Conservation (phyloP, 1,140 invertebrate species). For the Drosophila saltans region DNA sequence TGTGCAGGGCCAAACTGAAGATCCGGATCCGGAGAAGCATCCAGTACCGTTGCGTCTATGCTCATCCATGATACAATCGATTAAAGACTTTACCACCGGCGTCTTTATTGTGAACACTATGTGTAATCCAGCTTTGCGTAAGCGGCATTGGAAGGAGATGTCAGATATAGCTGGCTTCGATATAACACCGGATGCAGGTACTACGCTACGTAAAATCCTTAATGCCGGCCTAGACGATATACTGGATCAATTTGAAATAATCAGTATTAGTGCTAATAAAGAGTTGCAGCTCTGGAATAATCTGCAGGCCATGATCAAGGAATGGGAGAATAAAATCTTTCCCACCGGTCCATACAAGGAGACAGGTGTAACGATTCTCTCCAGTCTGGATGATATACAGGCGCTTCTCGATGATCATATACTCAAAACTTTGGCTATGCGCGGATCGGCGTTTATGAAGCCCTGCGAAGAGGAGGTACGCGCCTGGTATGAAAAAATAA, state of each 20-base stretch:
- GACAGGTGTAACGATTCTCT: slow-evolving; percentile 90
- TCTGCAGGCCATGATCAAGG: slow-evolving; percentile 92
- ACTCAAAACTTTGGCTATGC: slow-evolving; percentile 94
- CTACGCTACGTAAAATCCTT: slow-evolving; percentile 92
- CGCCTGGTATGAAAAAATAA: slow-evolving; percentile 92
- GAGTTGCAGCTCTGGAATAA: slow-evolving; percentile 92
- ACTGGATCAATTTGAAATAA: slow-evolving; percentile 92
- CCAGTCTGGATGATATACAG: slow-evolving; percentile 93
- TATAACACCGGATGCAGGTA: slow-evolving; percentile 93
- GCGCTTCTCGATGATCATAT: slow-evolving; percentile 94
- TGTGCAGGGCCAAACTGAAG: slow-evolving; percentile 88
- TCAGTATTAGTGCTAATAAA: slow-evolving; percentile 95
- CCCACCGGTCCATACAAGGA: slow-evolving; percentile 90
- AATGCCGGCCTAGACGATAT: slow-evolving; percentile 89
- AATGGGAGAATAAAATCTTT: slow-evolving; percentile 92
- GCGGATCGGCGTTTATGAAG: slow-evolving; percentile 95
- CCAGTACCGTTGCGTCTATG: slow-evolving; percentile 91
- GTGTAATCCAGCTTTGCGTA: slow-evolving; percentile 93
- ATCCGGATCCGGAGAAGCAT: slow-evolving; percentile 89
- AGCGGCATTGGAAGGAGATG: slow-evolving; percentile 96
- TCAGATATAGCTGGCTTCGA: slow-evolving; percentile 91
- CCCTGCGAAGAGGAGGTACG: slow-evolving; percentile 92
- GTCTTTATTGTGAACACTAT: slow-evolving; percentile 92
- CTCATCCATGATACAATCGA: slow-evolving; percentile 87
- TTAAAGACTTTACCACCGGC: slow-evolving; percentile 92